These are phyloP conservation scores for Stylophora pistillata DNA, from an alignment of 64 coral and sea anemone genomes.

Conservation along the genomic window DNA sequence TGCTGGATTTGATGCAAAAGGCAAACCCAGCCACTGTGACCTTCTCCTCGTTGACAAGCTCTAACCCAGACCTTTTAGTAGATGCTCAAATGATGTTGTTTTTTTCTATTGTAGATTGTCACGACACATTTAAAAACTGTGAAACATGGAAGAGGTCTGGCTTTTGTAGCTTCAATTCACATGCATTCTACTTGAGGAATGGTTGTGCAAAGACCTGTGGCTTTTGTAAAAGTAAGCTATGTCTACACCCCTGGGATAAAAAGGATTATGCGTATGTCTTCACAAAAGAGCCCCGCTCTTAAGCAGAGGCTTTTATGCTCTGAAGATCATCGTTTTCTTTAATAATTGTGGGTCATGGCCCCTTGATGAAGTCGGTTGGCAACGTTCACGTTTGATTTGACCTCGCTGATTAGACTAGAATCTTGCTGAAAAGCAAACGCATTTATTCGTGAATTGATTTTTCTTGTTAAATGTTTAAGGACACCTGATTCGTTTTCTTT, in stretches of 20 bases:
- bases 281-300: not conserved
- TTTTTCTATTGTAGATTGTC: slow-evolving; percentile 23
- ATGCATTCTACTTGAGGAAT: slow-evolving; percentile 37
- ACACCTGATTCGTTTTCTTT: not conserved
- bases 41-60: too few relatives aligned
- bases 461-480: too few relatives aligned
- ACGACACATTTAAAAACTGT: slow-evolving; percentile 53
- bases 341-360: too few relatives aligned
- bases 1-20: too few relatives aligned
- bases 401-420: too few relatives aligned
- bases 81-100: not conserved
- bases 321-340: too few relatives aligned
- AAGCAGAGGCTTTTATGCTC: not conserved
- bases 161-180: slow-evolving; percentile 6
- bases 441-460: too few relatives aligned
- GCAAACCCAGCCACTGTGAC: too few relatives aligned
- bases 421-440: too few relatives aligned
- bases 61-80: not conserved
- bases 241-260: too few relatives aligned
- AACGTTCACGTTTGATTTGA: too few relatives aligned
- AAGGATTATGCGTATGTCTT: not conserved
- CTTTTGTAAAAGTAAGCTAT: slow-evolving; percentile 41
- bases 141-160: slow-evolving; percentile 48
- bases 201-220: slow-evolving; percentile 57
- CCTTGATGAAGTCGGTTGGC: too few relatives aligned